Evolutionary conservation across 2,888 invertebrate species (phyloP).

Genomic region (Plutella xylostella): DNA sequence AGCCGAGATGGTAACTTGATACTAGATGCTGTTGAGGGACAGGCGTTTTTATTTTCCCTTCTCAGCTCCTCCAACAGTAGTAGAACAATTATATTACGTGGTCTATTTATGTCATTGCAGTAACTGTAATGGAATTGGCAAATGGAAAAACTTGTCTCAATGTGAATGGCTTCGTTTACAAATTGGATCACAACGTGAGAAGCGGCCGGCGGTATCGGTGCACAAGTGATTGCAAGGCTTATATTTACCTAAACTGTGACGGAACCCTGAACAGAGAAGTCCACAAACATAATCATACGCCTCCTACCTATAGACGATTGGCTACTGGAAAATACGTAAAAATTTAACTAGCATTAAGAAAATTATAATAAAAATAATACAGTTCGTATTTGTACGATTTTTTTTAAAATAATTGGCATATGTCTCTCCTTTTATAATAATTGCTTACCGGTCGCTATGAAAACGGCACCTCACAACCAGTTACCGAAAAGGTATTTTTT

Average conservation of each 20-base stretch:
- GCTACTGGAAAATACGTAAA: constrained; percentile 3
- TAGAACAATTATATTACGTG: neutral
- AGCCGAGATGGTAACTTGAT: neutral
- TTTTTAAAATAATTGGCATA: neutral
- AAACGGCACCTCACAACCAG: neutral
- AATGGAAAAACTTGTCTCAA: neutral
- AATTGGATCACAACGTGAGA: neutral
- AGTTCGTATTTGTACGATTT: neutral
- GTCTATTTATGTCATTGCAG: neutral
- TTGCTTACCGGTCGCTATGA: neutral
- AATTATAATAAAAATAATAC: neutral
- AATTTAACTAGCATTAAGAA: too few species aligned
- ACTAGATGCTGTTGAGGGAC: neutral
- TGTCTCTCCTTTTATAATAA: neutral
- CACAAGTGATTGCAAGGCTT: constrained; percentile 5
- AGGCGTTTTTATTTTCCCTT: neutral
- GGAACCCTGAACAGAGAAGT: neutral
- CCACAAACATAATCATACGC: constrained; percentile 5
- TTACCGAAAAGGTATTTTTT: neutral
- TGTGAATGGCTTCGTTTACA: constrained; percentile 1
- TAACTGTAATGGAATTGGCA: neutral
- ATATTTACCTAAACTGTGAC: neutral
- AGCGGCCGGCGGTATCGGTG: constrained; percentile 1
- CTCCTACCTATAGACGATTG: neutral
- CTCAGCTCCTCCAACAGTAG: neutral